These are phyloP conservation scores for Micronycteris hirsuta DNA, from an alignment of 2,113 vertebrate genomes.

Conservation along the genomic window DNA sequence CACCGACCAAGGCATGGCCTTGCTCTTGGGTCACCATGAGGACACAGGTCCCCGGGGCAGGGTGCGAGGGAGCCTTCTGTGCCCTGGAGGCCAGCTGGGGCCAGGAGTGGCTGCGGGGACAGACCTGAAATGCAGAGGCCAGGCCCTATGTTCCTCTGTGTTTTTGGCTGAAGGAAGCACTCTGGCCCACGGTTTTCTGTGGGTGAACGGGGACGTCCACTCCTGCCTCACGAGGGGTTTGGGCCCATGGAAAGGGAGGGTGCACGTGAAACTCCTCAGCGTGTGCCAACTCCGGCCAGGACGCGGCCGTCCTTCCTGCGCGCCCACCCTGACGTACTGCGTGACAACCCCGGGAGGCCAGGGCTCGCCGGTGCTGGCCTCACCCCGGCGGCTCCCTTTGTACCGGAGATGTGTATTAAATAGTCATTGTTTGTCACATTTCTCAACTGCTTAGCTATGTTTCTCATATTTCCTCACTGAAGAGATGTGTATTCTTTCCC, in stretches of 20 bases:
- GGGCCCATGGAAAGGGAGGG: background rate
- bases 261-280: rapidly evolving
- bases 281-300: background rate
- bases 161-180: background rate
- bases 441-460: background rate
- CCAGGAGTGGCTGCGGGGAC: rapidly evolving
- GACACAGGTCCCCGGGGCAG: background rate
- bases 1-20: background rate
- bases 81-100: rapidly evolving
- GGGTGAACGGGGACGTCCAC: background rate
- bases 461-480: background rate
- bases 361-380: background rate
- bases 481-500: background rate
- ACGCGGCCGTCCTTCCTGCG: rapidly evolving
- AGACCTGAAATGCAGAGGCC: background rate
- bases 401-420: rapidly evolving
- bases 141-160: background rate
- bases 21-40: no score
- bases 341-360: background rate
- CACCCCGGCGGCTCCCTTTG: no score
- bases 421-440: no score
- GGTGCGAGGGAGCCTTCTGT: rapidly evolving
- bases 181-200: background rate
- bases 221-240: background rate
- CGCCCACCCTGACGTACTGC: background rate